phyloP scores from a whole-genome alignment of 2,797 vertebrate species.

The Ptychobarbus kaznakovi region DNA sequence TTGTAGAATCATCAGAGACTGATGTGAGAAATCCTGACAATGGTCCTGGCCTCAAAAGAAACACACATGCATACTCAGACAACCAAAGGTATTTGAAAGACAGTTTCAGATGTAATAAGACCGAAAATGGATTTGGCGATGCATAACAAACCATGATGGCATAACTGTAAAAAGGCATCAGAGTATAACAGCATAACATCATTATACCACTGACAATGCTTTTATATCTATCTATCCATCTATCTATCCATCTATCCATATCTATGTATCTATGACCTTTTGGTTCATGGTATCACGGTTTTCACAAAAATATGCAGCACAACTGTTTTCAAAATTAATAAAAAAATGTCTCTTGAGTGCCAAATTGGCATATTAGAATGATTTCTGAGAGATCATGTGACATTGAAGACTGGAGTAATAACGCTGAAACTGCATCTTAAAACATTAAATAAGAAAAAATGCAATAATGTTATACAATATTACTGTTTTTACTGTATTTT shows the following conservation, averaged over 20 bases:
- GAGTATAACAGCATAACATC: slow-evolving; percentile 4
- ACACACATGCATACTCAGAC: slow-evolving; percentile 8
- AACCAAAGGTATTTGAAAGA: slow-evolving; percentile 32
- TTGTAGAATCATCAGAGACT: slow-evolving; percentile 72
- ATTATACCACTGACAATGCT: neutral
- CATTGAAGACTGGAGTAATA: neutral
- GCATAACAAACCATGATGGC: neutral
- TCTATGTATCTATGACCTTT: neutral
- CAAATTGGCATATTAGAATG: neutral
- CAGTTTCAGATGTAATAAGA: slow-evolving; percentile 7
- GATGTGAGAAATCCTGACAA: slow-evolving; percentile 41
- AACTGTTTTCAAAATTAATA: neutral
- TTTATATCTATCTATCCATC: neutral
- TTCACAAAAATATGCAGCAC: neutral
- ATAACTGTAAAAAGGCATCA: neutral
- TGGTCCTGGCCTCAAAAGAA: neutral
- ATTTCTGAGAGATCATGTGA: neutral
- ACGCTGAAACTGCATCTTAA: neutral
- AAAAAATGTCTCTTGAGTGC: neutral
- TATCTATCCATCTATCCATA: neutral
- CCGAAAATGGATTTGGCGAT: slow-evolving; percentile 10
- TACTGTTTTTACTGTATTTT: neutral
- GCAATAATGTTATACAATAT: neutral
- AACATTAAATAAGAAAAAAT: neutral
- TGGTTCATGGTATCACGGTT: neutral